Evolutionary conservation across 2,888 invertebrate species (phyloP), one percentile per base, ranked within the genome.

Genomic region (Harpagoxenus sublaevis): DNA sequence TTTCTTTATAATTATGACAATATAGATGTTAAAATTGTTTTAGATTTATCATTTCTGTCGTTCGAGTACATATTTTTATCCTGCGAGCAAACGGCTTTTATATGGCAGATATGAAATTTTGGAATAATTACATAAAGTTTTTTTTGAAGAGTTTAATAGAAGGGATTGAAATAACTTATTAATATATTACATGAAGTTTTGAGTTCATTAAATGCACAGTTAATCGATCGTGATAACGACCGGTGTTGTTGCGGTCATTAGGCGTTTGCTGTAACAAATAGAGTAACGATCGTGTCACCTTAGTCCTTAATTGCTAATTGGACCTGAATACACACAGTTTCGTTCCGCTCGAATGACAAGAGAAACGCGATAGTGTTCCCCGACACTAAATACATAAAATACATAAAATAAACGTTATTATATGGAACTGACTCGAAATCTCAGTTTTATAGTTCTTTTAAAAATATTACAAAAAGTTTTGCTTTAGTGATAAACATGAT

Each of bases 291-390:
- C 92, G 88, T 92, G 92, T 93, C 92, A 91, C 89, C 87, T 86
- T 63, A 81, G 84, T 88, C 88, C 89, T 93, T 92, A 93, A 93
- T 93, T 93, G 90, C 93, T 93, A 92, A 93, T 93, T 93, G 93
- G 89, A 90, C 89, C 89, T 84, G 87, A 88, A 88, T 79, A 75
- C 86, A 78, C 78, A 75, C 81, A 53, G 60, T 63, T 55, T 84
- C 70, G 78, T 78, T 55, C 70, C 70, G 63, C 79, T 74, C 9
- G 48, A 75, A 42, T 51, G 63, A 51, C 23, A 39, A 39, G 48
- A 62, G 39, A 48, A 75, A 75, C 35, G 48, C 35, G 62, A 75
- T 39, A 63, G 4, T 23, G 4, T 75, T n/a, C 4, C 1, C n/a
- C 28, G 8, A 9, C 8, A n/a, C 15, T 51, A 39, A 35, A 28